Conservation (phyloP, 53 echinoderm and acorn worm species). For the Crossaster papposus region DNA sequence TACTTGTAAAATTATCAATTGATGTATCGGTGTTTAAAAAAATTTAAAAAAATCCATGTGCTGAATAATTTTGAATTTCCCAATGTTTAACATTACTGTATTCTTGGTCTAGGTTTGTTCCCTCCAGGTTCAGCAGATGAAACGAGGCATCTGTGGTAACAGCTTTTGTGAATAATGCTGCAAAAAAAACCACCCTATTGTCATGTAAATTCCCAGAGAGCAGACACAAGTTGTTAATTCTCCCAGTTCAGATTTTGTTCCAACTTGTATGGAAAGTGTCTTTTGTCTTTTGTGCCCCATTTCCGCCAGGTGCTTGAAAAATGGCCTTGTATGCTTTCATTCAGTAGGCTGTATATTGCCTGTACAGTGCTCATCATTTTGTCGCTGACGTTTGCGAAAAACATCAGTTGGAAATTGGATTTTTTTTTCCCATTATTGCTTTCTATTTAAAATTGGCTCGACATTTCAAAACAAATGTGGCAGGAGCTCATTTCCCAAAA, state of each 20-base stretch:
- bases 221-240: constrained; percentile 15
- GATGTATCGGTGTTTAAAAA: too few species aligned
- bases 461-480: too few species aligned
- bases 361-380: not conserved
- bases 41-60: too few species aligned
- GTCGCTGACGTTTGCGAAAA: not conserved
- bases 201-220: not conserved
- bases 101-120: not conserved
- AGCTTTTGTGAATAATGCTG: not conserved
- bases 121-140: not conserved
- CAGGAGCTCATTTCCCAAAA: too few species aligned
- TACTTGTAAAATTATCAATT: not conserved
- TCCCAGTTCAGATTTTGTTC: constrained; percentile 12
- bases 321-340: constrained; percentile 14
- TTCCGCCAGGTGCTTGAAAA: constrained; percentile 43
- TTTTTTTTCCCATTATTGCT: too few species aligned
- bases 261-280: not conserved
- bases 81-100: too few species aligned
- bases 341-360: not conserved
- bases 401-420: too few species aligned
- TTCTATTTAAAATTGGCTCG: too few species aligned
- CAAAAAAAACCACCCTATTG: not conserved
- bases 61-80: too few species aligned
- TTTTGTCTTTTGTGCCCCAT: constrained; percentile 28
- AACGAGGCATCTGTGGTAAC: not conserved